These are phyloP conservation scores for Panulirus ornatus DNA, from an alignment of 1,140 invertebrate genomes.

Conservation along the genomic window DNA sequence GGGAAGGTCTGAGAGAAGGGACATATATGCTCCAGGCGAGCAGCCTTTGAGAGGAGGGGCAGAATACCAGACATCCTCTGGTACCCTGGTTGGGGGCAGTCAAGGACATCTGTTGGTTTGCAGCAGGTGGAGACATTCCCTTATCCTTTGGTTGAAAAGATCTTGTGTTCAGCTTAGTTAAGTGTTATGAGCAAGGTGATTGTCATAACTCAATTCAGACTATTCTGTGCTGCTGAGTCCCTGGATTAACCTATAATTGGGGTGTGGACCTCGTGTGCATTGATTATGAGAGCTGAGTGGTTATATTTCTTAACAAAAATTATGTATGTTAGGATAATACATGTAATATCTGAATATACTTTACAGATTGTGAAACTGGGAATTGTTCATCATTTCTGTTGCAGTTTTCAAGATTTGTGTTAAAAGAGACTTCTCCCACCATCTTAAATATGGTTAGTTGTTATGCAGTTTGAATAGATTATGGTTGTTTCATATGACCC, in stretches of 20 bases:
- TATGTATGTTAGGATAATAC: no score
- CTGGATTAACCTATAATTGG: background rate
- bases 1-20: slow-evolving; percentile 66
- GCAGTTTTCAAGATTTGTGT: no score
- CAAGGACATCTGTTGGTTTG: slow-evolving; percentile 22
- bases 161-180: slow-evolving; percentile 55
- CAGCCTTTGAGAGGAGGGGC: slow-evolving; percentile 52
- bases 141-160: slow-evolving; percentile 36
- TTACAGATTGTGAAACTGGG: no score
- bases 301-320: slow-evolving; percentile 50
- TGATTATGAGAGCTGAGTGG: slow-evolving; percentile 64
- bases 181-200: slow-evolving; percentile 59
- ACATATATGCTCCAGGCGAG: slow-evolving; percentile 39
- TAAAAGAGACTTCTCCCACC: no score
- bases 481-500: no score
- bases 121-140: slow-evolving; percentile 19
- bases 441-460: no score
- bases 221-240: slow-evolving; percentile 49
- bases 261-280: slow-evolving; percentile 42
- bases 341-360: no score
- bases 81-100: slow-evolving; percentile 29
- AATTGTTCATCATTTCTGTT: no score
- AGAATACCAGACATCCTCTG: slow-evolving; percentile 43
- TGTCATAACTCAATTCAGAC: slow-evolving; percentile 62
- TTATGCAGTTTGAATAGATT: no score